A percentile compares a stretch with the other conserved stretches of the same genome.
Conservation (phyloP, 2,113 vertebrate species). For the Uria lomvia region DNA sequence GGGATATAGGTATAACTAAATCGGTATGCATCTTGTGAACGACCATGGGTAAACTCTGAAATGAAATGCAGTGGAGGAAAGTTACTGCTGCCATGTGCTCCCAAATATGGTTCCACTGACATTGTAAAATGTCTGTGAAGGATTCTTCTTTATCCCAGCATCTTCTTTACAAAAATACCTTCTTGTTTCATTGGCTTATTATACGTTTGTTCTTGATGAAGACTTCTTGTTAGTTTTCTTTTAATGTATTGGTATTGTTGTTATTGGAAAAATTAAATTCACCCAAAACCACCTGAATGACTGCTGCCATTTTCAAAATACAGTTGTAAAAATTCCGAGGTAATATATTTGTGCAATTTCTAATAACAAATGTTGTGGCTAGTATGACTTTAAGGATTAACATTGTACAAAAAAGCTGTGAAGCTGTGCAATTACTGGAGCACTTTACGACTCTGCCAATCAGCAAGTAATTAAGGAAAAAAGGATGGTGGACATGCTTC, state of each 20-base stretch:
- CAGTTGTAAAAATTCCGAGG: background rate
- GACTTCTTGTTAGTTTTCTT: background rate
- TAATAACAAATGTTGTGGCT: background rate
- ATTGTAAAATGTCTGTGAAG: background rate
- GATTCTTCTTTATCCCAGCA: background rate
- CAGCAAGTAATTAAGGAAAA: background rate
- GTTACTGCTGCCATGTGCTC: fast-evolving
- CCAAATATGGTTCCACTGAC: background rate
- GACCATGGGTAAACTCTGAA: background rate
- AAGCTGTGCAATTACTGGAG: background rate
- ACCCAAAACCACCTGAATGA: background rate
- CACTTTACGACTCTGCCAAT: background rate
- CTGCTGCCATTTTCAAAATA: background rate
- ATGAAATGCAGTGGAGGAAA: background rate
- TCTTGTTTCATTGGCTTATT: background rate
- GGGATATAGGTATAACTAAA: too few relatives aligned
- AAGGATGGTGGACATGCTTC: background rate
- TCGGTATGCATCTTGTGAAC: background rate
- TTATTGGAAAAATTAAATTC: background rate
- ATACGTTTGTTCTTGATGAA: background rate
- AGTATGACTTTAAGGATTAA: background rate
- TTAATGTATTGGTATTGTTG: background rate
- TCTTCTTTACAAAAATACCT: background rate
- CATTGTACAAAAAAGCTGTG: background rate
- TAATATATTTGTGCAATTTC: background rate